Percentiles rank a stretch among this genome's conserved stretches.
phyloP scores from a whole-genome alignment of 2,797 vertebrate genomes.

The Remorina albescens region DNA sequence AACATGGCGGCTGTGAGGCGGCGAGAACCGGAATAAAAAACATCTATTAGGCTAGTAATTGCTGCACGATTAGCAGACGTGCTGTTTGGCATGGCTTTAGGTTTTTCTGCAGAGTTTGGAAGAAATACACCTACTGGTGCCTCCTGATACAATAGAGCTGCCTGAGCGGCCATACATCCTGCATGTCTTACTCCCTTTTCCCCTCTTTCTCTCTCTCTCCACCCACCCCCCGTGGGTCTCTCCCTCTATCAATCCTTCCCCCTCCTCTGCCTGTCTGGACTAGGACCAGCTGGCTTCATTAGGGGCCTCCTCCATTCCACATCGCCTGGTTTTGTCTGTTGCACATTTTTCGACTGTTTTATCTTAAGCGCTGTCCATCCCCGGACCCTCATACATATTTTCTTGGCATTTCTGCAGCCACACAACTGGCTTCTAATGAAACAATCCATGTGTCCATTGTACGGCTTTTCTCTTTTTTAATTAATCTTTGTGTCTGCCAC shows the following conservation, averaged over 20 bases:
- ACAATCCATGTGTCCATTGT: constrained; percentile 87
- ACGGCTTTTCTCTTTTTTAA: constrained; percentile 81
- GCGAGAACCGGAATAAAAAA: constrained; percentile 66
- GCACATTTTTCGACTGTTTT: constrained; percentile 89
- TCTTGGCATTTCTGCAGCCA: constrained; percentile 84
- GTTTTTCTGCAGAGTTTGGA: constrained; percentile 84
- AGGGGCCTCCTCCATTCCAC: constrained; percentile 86
- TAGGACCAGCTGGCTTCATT: constrained; percentile 90
- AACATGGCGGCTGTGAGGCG: constrained; percentile 78
- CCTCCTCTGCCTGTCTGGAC: constrained; percentile 87
- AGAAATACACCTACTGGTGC: constrained; percentile 87
- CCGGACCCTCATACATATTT: constrained; percentile 86
- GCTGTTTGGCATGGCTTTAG: constrained; percentile 83
- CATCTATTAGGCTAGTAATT: constrained; percentile 90
- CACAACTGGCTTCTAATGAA: constrained; percentile 88
- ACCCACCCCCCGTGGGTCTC: constrained; percentile 75
- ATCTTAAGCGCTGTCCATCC: constrained; percentile 88
- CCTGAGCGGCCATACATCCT: constrained; percentile 87
- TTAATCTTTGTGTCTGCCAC: constrained; percentile 86
- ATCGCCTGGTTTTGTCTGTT: constrained; percentile 87
- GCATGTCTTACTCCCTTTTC: constrained; percentile 81
- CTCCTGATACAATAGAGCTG: constrained; percentile 90
- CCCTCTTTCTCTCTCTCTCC: constrained; percentile 75
- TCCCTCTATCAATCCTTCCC: constrained; percentile 83
- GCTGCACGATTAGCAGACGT: constrained; percentile 88